Conservation (phyloP, 2,888 invertebrate genomes). For the Spilosoma lubricipeda region DNA sequence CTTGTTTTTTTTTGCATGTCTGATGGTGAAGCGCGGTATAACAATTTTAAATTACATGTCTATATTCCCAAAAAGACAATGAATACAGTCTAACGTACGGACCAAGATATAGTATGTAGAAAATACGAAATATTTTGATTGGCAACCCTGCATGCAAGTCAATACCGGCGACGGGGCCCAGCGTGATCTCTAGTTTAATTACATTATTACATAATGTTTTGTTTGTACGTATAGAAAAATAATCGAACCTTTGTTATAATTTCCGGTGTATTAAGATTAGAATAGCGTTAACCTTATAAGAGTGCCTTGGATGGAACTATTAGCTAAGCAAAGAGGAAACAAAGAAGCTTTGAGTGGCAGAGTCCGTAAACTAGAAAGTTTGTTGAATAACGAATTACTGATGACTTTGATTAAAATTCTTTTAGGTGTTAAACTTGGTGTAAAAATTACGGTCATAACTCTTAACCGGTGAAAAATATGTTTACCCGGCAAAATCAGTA, state of each 20-base stretch:
- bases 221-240: conserved; percentile 51
- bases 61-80: not conserved
- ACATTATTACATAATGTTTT: conserved; percentile 61
- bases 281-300: conserved; percentile 36
- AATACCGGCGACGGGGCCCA: conserved; percentile 28
- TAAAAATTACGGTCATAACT: not conserved
- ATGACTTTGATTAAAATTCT: conserved; percentile 11
- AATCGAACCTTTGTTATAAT: conserved; percentile 50
- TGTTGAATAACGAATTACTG: conserved; percentile 9
- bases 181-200: conserved; percentile 73
- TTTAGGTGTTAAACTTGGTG: not conserved
- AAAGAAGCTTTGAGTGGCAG: conserved; percentile 28
- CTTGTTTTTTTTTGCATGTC: not conserved
- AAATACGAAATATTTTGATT: not conserved
- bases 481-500: not conserved
- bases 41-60: not conserved
- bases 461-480: not conserved
- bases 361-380: conserved; percentile 41
- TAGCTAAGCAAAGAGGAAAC: conserved; percentile 36
- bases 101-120: not conserved
- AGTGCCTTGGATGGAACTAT: conserved; percentile 37
- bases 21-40: not conserved
- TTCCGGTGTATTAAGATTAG: conserved; percentile 48
- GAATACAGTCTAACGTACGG: not conserved
- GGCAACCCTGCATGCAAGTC: conserved; percentile 14